Evolutionary conservation across 2,888 invertebrate species (phyloP).

Genomic region (Brenthis hecate): DNA sequence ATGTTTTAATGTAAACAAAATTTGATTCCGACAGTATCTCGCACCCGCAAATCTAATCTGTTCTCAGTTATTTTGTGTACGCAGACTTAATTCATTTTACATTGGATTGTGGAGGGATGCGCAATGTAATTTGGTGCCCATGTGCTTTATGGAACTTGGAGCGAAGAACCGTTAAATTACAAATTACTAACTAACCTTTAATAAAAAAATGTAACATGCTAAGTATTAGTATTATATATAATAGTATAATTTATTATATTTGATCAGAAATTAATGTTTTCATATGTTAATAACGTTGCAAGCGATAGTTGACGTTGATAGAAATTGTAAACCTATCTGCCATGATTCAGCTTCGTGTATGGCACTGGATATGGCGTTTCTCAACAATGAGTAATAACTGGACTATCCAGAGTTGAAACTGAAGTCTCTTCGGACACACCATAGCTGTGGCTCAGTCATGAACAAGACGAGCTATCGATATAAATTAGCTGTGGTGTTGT

Average conservation of each 20-base stretch:
- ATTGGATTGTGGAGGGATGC: constrained; percentile 37
- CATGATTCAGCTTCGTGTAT: constrained; percentile 36
- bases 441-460: constrained; percentile 50
- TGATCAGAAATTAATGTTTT: constrained; percentile 1
- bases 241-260: too few species aligned
- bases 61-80: constrained; percentile 57
- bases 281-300: constrained; percentile 9
- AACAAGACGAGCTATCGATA: constrained; percentile 70
- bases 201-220: neutral
- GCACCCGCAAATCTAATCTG: constrained; percentile 60
- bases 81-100: constrained; percentile 42
- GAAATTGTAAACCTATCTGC: constrained; percentile 37
- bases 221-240: too few species aligned
- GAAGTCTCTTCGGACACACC: constrained; percentile 39
- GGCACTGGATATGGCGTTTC: constrained; percentile 37
- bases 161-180: constrained; percentile 37
- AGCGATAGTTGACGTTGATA: constrained; percentile 26
- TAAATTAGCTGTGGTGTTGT: constrained; percentile 73
- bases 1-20: constrained; percentile 69
- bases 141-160: constrained; percentile 31
- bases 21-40: constrained; percentile 63
- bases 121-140: constrained; percentile 36
- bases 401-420: constrained; percentile 39
- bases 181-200: constrained; percentile 20
- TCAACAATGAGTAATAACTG: constrained; percentile 40